A percentile compares a stretch with the other conserved stretches of the same genome.
Conservation (phyloP, 2,113 vertebrate species). For the Willisornis vidua region DNA sequence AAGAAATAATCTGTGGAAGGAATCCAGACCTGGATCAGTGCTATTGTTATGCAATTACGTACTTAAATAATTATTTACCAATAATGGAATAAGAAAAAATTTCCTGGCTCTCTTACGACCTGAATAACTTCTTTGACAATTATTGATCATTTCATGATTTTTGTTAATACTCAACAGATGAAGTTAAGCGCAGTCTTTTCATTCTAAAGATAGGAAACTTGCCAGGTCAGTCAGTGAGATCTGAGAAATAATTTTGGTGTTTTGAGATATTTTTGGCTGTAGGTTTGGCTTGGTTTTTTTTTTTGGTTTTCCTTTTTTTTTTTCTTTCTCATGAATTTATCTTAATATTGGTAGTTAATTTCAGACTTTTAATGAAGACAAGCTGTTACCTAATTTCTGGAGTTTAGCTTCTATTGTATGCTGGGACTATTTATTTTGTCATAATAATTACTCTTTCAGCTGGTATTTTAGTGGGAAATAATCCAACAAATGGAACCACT, state of each 20-base stretch:
- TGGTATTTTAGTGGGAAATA: background rate
- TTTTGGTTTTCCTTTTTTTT: background rate
- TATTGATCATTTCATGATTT: background rate
- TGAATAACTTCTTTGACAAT: background rate
- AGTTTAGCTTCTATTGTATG: background rate
- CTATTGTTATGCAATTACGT: background rate
- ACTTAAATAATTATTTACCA: background rate
- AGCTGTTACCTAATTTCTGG: background rate
- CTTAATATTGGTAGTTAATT: background rate
- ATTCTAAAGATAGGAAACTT: background rate
- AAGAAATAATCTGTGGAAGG: background rate
- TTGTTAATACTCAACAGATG: background rate
- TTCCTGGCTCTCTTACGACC: background rate
- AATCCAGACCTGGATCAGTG: background rate
- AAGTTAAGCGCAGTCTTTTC: background rate
- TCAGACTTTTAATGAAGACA: background rate
- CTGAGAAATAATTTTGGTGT: background rate
- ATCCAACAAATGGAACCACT: background rate
- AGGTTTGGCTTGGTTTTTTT: background rate
- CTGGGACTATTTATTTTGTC: background rate
- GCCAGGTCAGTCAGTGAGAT: background rate
- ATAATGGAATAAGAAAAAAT: background rate
- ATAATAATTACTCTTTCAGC: slow-evolving; percentile 6
- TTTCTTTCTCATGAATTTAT: background rate
- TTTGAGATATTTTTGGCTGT: background rate